Base-by-base conservation (phyloP, 2,888 invertebrate species). In the Antheraea assamensis region DNA sequence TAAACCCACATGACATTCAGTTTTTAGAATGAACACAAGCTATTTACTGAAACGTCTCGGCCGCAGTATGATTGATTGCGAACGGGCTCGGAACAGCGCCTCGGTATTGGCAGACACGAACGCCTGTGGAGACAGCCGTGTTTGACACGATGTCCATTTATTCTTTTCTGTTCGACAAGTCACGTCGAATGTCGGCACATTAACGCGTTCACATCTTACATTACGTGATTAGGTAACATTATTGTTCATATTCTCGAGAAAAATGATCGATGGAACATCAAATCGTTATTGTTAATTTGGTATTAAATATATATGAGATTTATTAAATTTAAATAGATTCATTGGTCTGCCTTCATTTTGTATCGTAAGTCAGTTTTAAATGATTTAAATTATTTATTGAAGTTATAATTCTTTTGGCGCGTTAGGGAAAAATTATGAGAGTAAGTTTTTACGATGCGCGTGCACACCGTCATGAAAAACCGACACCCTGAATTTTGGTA, bases 141-240 rank as follows among this genome's bases (percentile, higher is more conserved):
- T 84, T 85, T 86, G 86, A 90, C 89, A 88, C 85, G 85, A 82
- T 87, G 88, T 87, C 89, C 88, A 90, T 90, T 90, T 91, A 90
- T 90, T 88, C 86, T 88, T 88, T 91, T 90, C 91, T 91, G 88
- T 90, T 88, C 85, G 85, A 88, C 86, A 86, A 82, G 79, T 79
- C 71, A 79, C 77, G 78, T 78, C 81, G 80, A 64, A 27, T 77
- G 78, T 78, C 81, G 80, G 81, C 83, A 68, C 68, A 68, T 68
- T 68, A 68, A 35, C 21, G 80, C 82, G 80, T 80, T 80, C 78
- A 76, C 81, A 77, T 77, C 78, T 78, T 82, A 85, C 84, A 86
- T 88, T 86, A 87, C 87, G 83, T 88, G 86, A 87, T 86, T 87
- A 85, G 85, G 83, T 86, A 86, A 85, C 86, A 84, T 85, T 84